Base-by-base conservation (phyloP, 2,888 invertebrate genomes). In the Cataglyphis rosenhaueri region DNA sequence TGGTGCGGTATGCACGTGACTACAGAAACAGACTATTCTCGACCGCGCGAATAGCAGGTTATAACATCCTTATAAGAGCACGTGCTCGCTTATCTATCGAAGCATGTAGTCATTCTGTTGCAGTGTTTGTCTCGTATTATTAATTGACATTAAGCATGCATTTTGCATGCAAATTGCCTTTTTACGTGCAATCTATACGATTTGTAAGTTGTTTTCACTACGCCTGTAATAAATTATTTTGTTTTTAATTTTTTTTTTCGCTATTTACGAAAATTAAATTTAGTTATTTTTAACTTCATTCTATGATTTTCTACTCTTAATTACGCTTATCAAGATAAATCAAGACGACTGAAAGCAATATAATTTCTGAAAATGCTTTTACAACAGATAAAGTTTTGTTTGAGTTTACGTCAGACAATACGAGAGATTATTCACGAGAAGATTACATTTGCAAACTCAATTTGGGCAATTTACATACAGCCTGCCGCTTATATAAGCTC, bases 41-140 rank as follows among this genome's bases (percentile, higher is more conserved):
- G n/a, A 29, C 59, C 8, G 48, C 8, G 66, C 32, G 44, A 59
- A 71, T 35, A 21, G 21, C 41, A 29, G 59, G 12, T 44, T 59
- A 18, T 71, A 59, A 71, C 71, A 32, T 79, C 71, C 59, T 59
- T 59, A 35, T 35, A 71, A 70, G 44, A 59, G 10, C n/a, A 44
- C 71, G 21, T 71, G 41, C 59, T 78, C 78, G 59, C 59, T 79
- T 59, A 48, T 71, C 71, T 71, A 9, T 79, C 59, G 78, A 79
- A 79, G 61, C 70, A 35, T 6, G 35, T 35, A 70, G 44, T 44
- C 35, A 25, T 35, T 35, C 71, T 32, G 21, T 61, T 21, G 18
- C 5, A 44, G 78, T 71, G 55, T 44, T 44, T 25, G 35, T 35
- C 44, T 44, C 12, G 12, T 15, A 59, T 64, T 21, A 18, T 25